Evolutionary conservation across 1,140 invertebrate genomes (phyloP).

Genomic region (Aphaenogaster floridana): DNA sequence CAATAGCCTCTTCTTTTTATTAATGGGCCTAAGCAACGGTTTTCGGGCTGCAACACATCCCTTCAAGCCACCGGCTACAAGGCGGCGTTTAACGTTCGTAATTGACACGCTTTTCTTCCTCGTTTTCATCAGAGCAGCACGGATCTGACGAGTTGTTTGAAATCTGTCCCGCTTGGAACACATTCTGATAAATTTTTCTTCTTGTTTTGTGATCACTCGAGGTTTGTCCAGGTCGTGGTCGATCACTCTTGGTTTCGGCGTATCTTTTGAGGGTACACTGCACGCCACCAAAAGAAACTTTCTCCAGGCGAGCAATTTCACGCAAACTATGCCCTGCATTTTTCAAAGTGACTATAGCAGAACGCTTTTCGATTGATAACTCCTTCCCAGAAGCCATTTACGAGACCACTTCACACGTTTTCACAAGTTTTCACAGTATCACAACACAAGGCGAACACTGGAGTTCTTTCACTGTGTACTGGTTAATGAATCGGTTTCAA

Average conservation of each 20-base stretch:
- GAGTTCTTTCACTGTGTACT: not conserved
- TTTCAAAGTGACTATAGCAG: not conserved
- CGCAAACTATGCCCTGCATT: not conserved
- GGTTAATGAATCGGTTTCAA: not conserved
- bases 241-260: not conserved
- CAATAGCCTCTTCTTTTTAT: constrained; percentile 67
- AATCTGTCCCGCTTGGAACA: constrained; percentile 18
- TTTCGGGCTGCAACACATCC: constrained; percentile 62
- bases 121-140: constrained; percentile 21
- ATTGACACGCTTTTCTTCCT: constrained; percentile 34
- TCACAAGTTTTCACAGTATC: not conserved
- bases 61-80: constrained; percentile 11
- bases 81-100: constrained; percentile 38
- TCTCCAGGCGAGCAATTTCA: not conserved
- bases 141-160: constrained; percentile 22
- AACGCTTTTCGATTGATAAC: not conserved
- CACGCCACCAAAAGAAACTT: not conserved
- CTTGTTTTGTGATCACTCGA: not conserved
- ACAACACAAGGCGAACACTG: not conserved
- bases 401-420: not conserved
- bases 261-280: not conserved
- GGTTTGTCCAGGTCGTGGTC: not conserved
- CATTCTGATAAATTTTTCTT: constrained; percentile 6
- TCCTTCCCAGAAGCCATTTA: not conserved
- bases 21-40: constrained; percentile 60